phyloP scores from a whole-genome alignment of 2,113 vertebrate species.

The Pavo muticus region DNA sequence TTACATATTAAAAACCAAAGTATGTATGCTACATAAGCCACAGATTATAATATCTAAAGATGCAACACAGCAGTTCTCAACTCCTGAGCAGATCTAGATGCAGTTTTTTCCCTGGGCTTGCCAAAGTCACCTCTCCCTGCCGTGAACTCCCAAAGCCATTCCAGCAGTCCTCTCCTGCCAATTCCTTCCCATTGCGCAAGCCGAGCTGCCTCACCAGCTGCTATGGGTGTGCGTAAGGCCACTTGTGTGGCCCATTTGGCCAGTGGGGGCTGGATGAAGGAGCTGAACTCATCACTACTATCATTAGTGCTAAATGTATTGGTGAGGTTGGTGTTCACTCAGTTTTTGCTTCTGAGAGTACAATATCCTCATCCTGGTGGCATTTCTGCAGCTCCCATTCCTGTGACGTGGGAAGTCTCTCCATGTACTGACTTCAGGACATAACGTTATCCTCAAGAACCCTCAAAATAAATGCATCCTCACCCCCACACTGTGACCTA shows the following conservation, averaged over 20 bases:
- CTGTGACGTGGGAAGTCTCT: background rate
- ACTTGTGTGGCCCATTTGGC: slow-evolving; percentile 46
- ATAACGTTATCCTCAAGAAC: background rate
- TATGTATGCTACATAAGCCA: background rate
- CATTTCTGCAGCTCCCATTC: background rate
- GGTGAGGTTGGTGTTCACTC: background rate
- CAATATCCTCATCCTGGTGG: background rate
- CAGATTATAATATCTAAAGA: background rate
- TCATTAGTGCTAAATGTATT: background rate
- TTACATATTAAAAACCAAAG: background rate
- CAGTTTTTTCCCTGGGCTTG: background rate
- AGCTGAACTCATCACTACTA: slow-evolving; percentile 4
- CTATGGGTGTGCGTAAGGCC: background rate
- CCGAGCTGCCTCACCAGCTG: slow-evolving; percentile 21
- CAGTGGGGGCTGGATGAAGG: background rate
- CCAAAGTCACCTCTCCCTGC: background rate
- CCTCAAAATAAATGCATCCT: background rate
- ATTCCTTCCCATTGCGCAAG: slow-evolving; percentile 23
- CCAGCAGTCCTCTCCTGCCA: background rate
- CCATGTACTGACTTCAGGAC: background rate
- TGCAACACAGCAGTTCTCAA: background rate
- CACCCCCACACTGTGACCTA: background rate
- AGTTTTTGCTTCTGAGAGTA: background rate
- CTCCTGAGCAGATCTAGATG: background rate
- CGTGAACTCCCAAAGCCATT: background rate